Evolutionary conservation across 2,113 vertebrate genomes (phyloP).

Genomic region (Heloderma charlesbogerti): DNA sequence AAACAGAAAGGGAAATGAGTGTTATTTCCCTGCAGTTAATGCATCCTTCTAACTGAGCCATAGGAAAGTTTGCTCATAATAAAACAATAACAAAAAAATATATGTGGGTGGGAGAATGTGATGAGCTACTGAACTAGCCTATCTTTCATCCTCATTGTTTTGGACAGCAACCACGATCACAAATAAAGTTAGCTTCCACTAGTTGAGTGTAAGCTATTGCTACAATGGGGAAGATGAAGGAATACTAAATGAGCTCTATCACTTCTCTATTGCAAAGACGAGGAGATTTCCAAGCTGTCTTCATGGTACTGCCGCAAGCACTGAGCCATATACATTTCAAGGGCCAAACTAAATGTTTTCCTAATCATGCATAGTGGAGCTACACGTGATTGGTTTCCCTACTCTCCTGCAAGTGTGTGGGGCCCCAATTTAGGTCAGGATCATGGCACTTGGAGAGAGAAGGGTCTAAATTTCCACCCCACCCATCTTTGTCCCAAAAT

Average conservation of each 20-base stretch:
- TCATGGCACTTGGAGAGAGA: no score
- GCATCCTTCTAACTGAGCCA: conserved; percentile 1
- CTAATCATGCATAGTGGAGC: no score
- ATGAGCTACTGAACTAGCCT: neutral
- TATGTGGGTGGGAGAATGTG: neutral
- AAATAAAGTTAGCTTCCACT: neutral
- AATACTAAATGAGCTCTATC: neutral
- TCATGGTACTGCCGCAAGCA: neutral
- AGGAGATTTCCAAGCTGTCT: neutral
- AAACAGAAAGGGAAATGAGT: conserved; percentile 4
- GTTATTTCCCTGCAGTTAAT: neutral
- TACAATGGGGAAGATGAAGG: neutral
- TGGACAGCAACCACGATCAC: no score
- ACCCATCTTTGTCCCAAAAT: no score
- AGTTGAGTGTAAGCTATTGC: neutral
- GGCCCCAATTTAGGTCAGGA: no score
- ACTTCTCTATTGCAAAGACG: neutral
- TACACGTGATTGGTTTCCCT: no score
- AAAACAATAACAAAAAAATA: neutral
- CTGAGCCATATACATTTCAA: neutral
- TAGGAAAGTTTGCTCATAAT: neutral
- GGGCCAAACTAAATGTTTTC: no score
- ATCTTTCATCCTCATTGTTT: neutral
- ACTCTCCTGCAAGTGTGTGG: no score
- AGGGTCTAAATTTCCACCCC: no score